phyloP scores from a whole-genome alignment of 2,888 invertebrate genomes.

The Bombylius discolor region DNA sequence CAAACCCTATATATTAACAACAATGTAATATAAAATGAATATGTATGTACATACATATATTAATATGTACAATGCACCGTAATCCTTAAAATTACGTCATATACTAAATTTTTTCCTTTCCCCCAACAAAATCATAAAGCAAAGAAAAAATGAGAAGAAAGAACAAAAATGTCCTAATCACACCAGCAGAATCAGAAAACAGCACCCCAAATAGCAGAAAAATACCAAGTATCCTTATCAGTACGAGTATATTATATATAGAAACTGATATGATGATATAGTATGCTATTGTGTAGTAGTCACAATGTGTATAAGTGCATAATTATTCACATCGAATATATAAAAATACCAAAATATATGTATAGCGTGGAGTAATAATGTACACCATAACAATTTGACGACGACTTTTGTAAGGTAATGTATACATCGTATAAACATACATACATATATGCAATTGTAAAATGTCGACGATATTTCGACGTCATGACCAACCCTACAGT shows the following conservation, averaged over 20 bases:
- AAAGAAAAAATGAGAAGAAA: too few species aligned
- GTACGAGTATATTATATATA: too few species aligned
- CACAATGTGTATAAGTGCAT: neutral
- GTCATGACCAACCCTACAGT: neutral
- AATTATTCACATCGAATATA: neutral
- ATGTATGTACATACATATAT: neutral
- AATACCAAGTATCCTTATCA: too few species aligned
- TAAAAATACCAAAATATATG: too few species aligned
- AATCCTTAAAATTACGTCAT: neutral
- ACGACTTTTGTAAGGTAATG: too few species aligned
- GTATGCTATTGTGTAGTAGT: too few species aligned
- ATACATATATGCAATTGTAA: neutral
- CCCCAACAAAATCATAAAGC: neutral
- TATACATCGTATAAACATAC: neutral
- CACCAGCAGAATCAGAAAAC: too few species aligned
- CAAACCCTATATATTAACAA: neutral
- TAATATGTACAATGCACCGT: neutral
- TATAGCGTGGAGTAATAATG: too few species aligned
- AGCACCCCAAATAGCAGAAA: too few species aligned
- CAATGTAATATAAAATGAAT: neutral
- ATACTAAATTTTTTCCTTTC: neutral
- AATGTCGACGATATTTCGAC: neutral
- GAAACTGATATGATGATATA: too few species aligned
- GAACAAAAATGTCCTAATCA: too few species aligned
- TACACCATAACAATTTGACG: too few species aligned